Conservation (phyloP, 2,113 vertebrate genomes). For the Lontra canadensis region DNA sequence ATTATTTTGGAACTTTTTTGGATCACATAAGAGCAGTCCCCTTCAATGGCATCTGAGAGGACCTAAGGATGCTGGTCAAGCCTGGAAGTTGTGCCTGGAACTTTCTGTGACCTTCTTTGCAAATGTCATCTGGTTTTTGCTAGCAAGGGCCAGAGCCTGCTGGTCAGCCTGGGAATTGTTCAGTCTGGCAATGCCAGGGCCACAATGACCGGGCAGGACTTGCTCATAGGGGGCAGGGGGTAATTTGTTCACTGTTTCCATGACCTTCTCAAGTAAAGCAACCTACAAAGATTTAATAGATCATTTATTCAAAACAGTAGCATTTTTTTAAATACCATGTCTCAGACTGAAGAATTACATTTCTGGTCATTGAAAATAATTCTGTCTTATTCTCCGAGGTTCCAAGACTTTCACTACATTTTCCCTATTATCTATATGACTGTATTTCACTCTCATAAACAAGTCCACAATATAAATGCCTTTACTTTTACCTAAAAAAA, state of each 20-base stretch:
- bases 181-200: background rate
- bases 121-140: background rate
- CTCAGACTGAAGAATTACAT: background rate
- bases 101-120: background rate
- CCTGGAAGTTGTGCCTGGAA: background rate
- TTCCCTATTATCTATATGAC: background rate
- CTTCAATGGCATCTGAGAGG: background rate
- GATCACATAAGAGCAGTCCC: background rate
- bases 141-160: background rate
- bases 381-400: background rate
- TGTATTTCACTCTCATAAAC: slow-evolving; percentile 21
- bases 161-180: background rate
- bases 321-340: background rate
- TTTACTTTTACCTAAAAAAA: background rate
- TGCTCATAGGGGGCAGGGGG: background rate
- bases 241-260: background rate
- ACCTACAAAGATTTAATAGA: background rate
- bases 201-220: background rate
- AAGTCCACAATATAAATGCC: background rate
- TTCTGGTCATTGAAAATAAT: background rate
- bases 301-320: background rate
- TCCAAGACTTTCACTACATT: background rate
- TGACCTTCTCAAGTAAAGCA: background rate
- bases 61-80: background rate
- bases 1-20: background rate